Conservation (phyloP, 2,113 vertebrate genomes). For the Turnix velox region DNA sequence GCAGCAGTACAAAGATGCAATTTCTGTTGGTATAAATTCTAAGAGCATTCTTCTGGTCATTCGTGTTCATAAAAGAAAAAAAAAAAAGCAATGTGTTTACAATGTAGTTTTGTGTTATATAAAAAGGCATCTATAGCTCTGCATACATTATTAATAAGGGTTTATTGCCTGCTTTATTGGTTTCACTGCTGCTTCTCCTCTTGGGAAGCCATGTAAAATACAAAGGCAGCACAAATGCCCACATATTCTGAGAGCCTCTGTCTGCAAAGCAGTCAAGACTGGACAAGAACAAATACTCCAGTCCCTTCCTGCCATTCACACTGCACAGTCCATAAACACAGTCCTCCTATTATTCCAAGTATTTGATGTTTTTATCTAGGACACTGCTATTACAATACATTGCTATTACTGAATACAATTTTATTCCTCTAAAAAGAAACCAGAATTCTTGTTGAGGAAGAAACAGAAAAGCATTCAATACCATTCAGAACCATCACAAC, state of each 20-base stretch:
- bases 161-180: slow-evolving; percentile 77
- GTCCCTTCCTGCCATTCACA: slow-evolving; percentile 45
- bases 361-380: not conserved
- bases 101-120: slow-evolving; percentile 62
- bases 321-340: slow-evolving; percentile 24
- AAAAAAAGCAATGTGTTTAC: slow-evolving; percentile 21
- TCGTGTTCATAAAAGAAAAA: slow-evolving; percentile 21
- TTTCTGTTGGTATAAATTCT: not conserved
- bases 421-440: not conserved
- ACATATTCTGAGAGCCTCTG: slow-evolving; percentile 10
- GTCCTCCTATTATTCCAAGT: not conserved
- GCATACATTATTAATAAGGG: slow-evolving; percentile 75
- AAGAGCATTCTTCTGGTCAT: slow-evolving; percentile 38
- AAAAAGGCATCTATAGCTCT: slow-evolving; percentile 67
- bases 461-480: not conserved
- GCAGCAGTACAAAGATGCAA: not conserved
- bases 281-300: slow-evolving; percentile 50
- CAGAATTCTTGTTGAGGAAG: not conserved
- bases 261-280: slow-evolving; percentile 62
- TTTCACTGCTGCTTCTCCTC: slow-evolving; percentile 67
- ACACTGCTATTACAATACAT: not conserved
- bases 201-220: slow-evolving; percentile 65
- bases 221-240: slow-evolving; percentile 44
- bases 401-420: not conserved
- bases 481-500: not conserved